Conservation (phyloP, 2,113 vertebrate species). For the Archilochus colubris region DNA sequence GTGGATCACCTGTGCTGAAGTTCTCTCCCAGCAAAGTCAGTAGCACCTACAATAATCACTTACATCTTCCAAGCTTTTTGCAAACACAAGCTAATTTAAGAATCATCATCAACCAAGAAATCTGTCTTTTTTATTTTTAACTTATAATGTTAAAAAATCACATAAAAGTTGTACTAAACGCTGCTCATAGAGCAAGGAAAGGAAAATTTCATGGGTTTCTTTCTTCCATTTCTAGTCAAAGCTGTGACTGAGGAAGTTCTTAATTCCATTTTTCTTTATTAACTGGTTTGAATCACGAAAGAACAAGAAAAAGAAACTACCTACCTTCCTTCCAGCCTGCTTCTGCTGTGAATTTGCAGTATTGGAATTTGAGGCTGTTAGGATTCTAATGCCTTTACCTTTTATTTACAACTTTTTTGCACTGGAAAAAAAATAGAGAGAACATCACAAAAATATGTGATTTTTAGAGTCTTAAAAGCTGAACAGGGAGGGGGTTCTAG, state of each 20-base stretch:
- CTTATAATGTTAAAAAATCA: not conserved
- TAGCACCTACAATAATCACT: not conserved
- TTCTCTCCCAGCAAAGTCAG: not conserved
- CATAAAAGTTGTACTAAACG: not conserved
- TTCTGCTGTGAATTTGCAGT: not conserved
- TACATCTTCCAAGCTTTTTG: not conserved
- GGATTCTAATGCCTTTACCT: not conserved
- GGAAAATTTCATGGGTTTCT: not conserved
- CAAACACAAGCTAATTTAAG: not conserved
- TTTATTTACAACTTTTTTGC: not conserved
- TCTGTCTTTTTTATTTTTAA: slow-evolving; percentile 1
- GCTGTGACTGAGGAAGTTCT: slow-evolving; percentile 19
- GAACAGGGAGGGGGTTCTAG: accelerated
- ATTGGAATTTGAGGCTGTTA: not conserved
- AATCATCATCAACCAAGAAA: not conserved
- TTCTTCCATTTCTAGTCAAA: not conserved
- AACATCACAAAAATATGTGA: not conserved
- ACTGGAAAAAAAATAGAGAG: not conserved
- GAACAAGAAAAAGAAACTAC: not conserved
- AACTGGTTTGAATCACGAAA: not conserved
- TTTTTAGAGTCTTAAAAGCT: slow-evolving; percentile 16
- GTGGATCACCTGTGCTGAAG: not conserved
- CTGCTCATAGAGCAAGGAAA: not conserved
- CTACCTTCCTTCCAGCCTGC: not conserved
- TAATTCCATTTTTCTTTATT: slow-evolving; percentile 11